Evolutionary conservation across 2,797 vertebrate genomes (phyloP).

Genomic region (Pseudochirops corinnae): DNA sequence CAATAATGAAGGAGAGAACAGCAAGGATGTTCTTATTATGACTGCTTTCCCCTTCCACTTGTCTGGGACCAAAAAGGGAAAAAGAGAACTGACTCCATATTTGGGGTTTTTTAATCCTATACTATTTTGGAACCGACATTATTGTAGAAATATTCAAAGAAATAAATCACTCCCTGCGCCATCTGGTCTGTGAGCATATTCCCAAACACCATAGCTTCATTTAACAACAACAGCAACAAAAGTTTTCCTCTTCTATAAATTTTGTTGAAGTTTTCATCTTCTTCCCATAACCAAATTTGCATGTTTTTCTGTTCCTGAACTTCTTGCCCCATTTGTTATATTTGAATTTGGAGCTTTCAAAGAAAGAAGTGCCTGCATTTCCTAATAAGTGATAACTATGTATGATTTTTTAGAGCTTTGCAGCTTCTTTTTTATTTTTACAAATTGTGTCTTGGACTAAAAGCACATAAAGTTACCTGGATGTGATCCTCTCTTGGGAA

Average conservation of each 20-base stretch:
- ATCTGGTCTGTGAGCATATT: slow-evolving; percentile 76
- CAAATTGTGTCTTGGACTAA: not conserved
- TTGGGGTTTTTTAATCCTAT: slow-evolving; percentile 64
- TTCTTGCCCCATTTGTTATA: slow-evolving; percentile 76
- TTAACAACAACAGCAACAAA: slow-evolving; percentile 53
- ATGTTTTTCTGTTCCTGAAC: slow-evolving; percentile 74
- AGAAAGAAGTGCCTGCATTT: slow-evolving; percentile 54
- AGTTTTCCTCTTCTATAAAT: slow-evolving; percentile 62
- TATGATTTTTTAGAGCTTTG: slow-evolving; percentile 31
- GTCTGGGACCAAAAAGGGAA: slow-evolving; percentile 13
- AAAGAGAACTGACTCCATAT: slow-evolving; percentile 52
- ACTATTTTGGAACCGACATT: slow-evolving; percentile 77
- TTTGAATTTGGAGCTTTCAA: slow-evolving; percentile 64
- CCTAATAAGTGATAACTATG: not conserved
- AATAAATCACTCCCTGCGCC: slow-evolving; percentile 73
- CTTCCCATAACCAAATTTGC: slow-evolving; percentile 49
- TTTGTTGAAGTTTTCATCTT: slow-evolving; percentile 65
- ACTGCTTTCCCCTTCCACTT: slow-evolving; percentile 3
- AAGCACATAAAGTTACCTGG: not conserved
- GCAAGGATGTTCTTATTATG: not conserved
- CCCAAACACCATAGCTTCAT: slow-evolving; percentile 65
- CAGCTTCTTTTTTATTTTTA: not conserved
- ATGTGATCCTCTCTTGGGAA: not conserved
- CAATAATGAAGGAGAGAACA: not conserved
- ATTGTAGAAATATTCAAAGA: slow-evolving; percentile 68